Evolutionary conservation across 1,140 invertebrate genomes (phyloP), one percentile per base, ranked within the genome.

Genomic region (Eriosoma lanigerum): DNA sequence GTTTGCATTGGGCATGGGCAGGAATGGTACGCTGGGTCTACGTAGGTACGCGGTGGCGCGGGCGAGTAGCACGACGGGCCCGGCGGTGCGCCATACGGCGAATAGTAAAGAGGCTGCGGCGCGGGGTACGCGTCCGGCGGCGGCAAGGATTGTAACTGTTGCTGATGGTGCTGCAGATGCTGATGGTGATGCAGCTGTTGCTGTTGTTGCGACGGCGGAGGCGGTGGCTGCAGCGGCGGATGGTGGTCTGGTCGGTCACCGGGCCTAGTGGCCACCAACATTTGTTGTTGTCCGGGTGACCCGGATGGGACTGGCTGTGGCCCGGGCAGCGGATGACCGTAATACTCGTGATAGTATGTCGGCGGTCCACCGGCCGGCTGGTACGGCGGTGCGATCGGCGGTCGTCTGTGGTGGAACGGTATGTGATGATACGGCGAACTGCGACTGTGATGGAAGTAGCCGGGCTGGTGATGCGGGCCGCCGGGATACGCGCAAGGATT

Each of bases 1-100:
- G 93, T 90, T 88, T 93, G 92, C 89, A 93, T 90, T 87, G 92
- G 93, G 89, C 93, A 94, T 84, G 92, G 92, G 87, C 93, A 94
- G 87, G 66, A 88, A 87, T 26, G 87, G 87, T 84, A 89, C 90
- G 82, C 88, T 89, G 84, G 86, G 89, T 83, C 86, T 88, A 84
- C 38, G 75, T 87, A 87, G 83, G 87, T 85, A 8, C 84, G 85
- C 19, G 85, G 85, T 72, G 68, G 68, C 3, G 56, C 75, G 32
- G 75, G 15, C 21, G 85, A 85, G 82, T 86, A 86, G 81, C 85
- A 86, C 4, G 84, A 84, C 85, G 32, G 85, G 85, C 44, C 86
- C 84, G 76, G 82, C 48, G 85, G 86, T 66, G 86, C 70, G 52
- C 80, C 68, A 24, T 91, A 90, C 32, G 87, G 87, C 82, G 91